phyloP scores from a whole-genome alignment of 2,888 invertebrate species.

The Acheta domesticus region DNA sequence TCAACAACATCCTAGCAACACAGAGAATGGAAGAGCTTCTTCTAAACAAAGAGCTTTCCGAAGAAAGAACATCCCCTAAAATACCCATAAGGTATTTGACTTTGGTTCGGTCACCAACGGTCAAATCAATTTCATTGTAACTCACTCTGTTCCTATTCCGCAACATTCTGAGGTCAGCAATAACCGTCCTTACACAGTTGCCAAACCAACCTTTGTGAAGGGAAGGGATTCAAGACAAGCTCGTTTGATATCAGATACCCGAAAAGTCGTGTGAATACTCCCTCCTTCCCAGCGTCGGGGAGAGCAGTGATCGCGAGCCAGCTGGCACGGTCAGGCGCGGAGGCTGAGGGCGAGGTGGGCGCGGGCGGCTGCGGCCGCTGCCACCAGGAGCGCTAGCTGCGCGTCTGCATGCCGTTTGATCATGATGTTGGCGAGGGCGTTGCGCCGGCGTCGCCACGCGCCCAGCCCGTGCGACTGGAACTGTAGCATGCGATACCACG shows the following conservation, averaged over 20 bases:
- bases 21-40: neutral
- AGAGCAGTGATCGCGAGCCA: too few species aligned
- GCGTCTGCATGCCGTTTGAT: conserved; percentile 66
- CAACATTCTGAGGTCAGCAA: neutral
- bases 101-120: neutral
- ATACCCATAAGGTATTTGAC: conserved; percentile 18
- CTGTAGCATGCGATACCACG: conserved; percentile 87
- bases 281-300: too few species aligned
- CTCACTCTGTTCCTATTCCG: neutral
- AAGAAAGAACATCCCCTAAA: neutral
- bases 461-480: conserved; percentile 90
- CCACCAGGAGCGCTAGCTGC: conserved; percentile 29
- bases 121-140: neutral
- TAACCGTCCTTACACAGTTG: neutral
- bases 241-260: too few species aligned
- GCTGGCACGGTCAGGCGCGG: too few species aligned
- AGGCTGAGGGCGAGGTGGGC: too few species aligned
- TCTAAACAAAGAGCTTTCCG: neutral
- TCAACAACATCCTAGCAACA: neutral
- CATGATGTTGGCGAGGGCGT: conserved; percentile 96
- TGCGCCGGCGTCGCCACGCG: conserved; percentile 85
- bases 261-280: too few species aligned
- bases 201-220: neutral
- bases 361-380: too few species aligned
- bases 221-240: too few species aligned